These are phyloP conservation scores for Ophion slaviceki DNA, from an alignment of 2,888 invertebrate genomes.

Conservation along the genomic window DNA sequence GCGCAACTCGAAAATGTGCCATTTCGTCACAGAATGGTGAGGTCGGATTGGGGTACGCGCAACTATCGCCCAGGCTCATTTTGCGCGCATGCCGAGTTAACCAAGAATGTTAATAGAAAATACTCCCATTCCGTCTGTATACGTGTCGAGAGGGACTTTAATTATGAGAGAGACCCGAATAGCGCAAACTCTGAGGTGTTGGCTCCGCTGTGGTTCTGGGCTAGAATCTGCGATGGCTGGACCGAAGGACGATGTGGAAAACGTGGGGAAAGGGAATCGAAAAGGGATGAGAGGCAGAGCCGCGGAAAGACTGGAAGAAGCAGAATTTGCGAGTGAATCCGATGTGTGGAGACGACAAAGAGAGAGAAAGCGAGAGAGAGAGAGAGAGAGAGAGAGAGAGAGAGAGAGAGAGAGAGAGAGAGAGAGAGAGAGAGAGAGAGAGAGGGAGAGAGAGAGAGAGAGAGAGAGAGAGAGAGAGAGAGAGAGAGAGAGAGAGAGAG, in stretches of 20 bases:
- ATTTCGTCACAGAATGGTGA: conserved; percentile 9
- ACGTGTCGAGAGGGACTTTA: conserved; percentile 75
- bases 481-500: conserved; percentile 12
- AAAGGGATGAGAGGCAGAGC: neutral
- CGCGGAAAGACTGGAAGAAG: conserved; percentile 14
- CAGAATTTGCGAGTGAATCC: conserved; percentile 39
- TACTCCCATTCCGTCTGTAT: conserved; percentile 73
- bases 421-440: conserved; percentile 13
- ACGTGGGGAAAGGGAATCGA: conserved; percentile 6
- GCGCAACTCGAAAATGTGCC: neutral
- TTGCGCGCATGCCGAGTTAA: conserved; percentile 77
- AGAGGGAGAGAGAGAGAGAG: conserved; percentile 2
- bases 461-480: conserved; percentile 20
- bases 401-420: too few species aligned
- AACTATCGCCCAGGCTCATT: conserved; percentile 76
- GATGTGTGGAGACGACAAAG: conserved; percentile 30
- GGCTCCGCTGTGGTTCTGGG: conserved; percentile 6
- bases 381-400: neutral
- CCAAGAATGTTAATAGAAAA: conserved; percentile 83
- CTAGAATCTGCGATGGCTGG: conserved; percentile 2
- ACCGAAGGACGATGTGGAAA: conserved; percentile 10
- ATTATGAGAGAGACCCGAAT: conserved; percentile 75
- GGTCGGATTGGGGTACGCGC: conserved; percentile 3
- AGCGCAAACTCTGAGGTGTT: conserved; percentile 63
- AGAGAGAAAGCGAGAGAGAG: neutral